Percentiles rank a stretch among this genome's conserved stretches.
phyloP scores from a whole-genome alignment of 2,797 vertebrate genomes.

The Tauraco hartlaubi region DNA sequence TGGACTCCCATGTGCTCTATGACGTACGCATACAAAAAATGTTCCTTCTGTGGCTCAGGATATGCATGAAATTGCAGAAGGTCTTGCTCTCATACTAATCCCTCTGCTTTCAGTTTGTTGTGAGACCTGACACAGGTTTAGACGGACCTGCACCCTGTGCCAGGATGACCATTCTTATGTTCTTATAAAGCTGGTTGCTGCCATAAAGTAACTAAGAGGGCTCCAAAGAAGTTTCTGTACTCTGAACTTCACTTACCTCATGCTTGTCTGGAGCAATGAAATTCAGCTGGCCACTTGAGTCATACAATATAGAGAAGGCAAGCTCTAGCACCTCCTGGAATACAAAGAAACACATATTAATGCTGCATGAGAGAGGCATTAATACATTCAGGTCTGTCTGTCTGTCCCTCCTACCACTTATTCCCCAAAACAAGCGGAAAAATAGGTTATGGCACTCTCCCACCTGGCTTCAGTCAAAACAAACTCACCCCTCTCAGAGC shows the following conservation, averaged over 20 bases:
- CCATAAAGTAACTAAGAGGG: background rate
- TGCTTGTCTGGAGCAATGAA: conserved; percentile 99
- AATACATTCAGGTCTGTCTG: background rate
- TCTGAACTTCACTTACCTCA: conserved; percentile 86
- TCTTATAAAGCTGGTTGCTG: background rate
- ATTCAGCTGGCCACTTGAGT: conserved; percentile 97
- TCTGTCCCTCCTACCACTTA: background rate
- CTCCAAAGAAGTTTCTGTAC: background rate
- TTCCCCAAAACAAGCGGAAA: background rate
- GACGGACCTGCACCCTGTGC: background rate
- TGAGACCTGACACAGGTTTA: background rate
- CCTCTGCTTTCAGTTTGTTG: background rate
- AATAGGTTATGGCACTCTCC: background rate
- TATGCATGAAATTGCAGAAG: background rate
- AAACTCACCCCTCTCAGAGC: background rate
- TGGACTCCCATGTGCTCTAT: background rate
- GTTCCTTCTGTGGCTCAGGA: background rate
- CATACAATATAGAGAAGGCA: conserved; percentile 97
- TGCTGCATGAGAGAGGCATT: background rate
- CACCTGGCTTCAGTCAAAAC: background rate
- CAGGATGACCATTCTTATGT: background rate
- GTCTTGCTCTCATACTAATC: background rate
- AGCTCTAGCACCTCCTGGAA: conserved; percentile 95
- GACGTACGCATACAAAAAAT: background rate
- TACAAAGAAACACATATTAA: background rate